Evolutionary conservation across 2,113 vertebrate genomes (phyloP).

Genomic region (Urocitellus parryii): DNA sequence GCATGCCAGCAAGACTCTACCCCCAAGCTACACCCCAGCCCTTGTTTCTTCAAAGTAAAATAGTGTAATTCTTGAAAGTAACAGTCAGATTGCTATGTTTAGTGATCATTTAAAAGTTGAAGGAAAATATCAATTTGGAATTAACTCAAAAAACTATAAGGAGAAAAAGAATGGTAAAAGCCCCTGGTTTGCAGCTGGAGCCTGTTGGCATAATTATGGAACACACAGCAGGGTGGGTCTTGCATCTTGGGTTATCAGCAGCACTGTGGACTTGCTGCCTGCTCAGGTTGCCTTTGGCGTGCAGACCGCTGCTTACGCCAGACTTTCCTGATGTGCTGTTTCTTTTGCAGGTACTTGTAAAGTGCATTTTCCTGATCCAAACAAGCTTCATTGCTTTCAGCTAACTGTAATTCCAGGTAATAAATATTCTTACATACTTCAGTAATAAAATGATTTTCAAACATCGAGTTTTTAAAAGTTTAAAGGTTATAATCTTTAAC

Average conservation of each 20-base stretch:
- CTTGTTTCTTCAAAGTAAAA: neutral
- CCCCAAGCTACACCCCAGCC: neutral
- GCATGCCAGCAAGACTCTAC: neutral
- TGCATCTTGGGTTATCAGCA: accelerated
- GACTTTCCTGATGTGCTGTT: conserved; percentile 43
- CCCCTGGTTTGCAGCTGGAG: neutral
- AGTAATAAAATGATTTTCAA: neutral
- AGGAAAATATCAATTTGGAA: neutral
- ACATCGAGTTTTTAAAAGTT: neutral
- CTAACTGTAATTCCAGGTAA: conserved; percentile 97
- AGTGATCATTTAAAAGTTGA: neutral
- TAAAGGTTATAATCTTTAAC: neutral
- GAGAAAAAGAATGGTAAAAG: neutral
- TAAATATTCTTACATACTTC: neutral
- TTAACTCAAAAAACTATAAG: neutral
- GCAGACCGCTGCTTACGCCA: neutral
- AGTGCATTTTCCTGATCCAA: conserved; percentile 96
- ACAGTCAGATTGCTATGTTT: neutral
- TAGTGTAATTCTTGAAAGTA: neutral
- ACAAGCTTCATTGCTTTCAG: conserved; percentile 97
- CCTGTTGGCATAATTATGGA: accelerated
- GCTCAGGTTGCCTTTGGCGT: neutral
- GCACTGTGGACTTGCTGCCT: accelerated
- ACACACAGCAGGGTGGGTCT: neutral
- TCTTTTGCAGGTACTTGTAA: conserved; percentile 94